Base-by-base conservation (phyloP, 64 coral and sea anemone genomes). In the Exaiptasia diaphana region DNA sequence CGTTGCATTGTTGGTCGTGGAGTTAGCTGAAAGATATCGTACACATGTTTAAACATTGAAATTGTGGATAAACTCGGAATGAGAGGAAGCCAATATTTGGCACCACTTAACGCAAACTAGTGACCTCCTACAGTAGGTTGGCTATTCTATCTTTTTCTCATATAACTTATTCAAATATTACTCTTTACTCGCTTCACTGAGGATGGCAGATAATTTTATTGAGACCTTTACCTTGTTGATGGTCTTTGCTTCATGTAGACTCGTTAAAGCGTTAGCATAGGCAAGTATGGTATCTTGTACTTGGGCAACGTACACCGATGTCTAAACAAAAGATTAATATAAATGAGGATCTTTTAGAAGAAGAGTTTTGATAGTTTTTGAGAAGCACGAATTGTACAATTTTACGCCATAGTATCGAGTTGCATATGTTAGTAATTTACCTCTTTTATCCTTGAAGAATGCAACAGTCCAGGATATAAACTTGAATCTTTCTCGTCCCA, bases 221-320 rank as follows among this genome's bases (percentile, higher is more conserved):
- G 63, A 46, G 34, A 33, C 77, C n/a, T 72, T 81, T 41, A 99
- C 85, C 80, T 99, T 91, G 50, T 68, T 79, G 41, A 85, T 84
- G 6, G 75, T 48, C 63, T 92, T 82, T 2, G 80, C 41, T 85
- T 99, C 90, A 44, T 99, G 90, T 54, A 99, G 62, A 69, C 89
- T 64, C 61, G 90, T 92, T 20, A 99, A 67, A 30, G 95, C 95
- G 42, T 92, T 77, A 21, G 90, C 95, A 77, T 89, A 99, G 36
- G 95, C 85, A 26, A 99, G 79, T 64, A 99, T 90, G 3, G 95
- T 74, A 71, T 99, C 95, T 38, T 88, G 91, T 25, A 99, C 95
- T 34, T 99, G 95, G 25, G 95, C 90, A 29, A 88, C 90, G 74
- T 92, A 99, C 8, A 78, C 68, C 1, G 95, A 92, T 2, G 90